These are phyloP conservation scores for Drosophila carrolli DNA, from an alignment of 1,140 invertebrate species.

Conservation along the genomic window DNA sequence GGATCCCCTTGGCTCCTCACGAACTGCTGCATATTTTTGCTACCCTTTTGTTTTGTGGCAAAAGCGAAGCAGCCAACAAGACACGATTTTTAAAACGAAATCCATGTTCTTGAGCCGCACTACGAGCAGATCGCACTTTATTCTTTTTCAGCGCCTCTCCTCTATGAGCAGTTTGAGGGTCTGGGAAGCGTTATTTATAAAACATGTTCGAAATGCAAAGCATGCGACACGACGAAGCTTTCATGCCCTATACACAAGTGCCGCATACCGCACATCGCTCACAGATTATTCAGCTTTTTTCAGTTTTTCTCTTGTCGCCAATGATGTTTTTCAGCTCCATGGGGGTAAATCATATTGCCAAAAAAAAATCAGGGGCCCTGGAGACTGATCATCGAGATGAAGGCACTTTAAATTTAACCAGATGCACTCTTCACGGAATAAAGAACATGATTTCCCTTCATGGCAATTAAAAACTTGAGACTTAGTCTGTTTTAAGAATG, in stretches of 20 bases:
- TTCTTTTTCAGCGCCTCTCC: conserved; percentile 17
- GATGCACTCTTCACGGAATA: background rate
- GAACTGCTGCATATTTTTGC: conserved; percentile 57
- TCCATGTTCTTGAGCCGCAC: conserved; percentile 72
- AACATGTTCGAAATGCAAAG: conserved; percentile 79
- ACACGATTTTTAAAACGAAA: conserved; percentile 82
- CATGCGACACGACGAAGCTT: conserved; percentile 80
- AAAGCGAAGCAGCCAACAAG: conserved; percentile 72
- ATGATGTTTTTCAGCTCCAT: conserved; percentile 1
- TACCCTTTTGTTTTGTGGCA: conserved; percentile 64
- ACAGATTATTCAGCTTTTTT: conserved; percentile 67
- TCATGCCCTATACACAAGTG: conserved; percentile 80
- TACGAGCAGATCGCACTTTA: conserved; percentile 63
- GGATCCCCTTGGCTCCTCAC: conserved; percentile 4
- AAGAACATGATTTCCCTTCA: background rate
- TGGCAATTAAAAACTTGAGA: background rate
- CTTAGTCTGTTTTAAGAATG: background rate
- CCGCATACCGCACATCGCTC: conserved; percentile 61
- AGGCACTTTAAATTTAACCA: background rate
- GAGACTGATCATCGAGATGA: background rate
- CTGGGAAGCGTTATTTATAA: conserved; percentile 79
- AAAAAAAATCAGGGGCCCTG: background rate
- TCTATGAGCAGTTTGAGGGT: conserved; percentile 49
- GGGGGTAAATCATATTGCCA: background rate
- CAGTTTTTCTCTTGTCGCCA: background rate